These are phyloP conservation scores for Acomys russatus DNA, from an alignment of 2,797 vertebrate species.

Conservation along the genomic window DNA sequence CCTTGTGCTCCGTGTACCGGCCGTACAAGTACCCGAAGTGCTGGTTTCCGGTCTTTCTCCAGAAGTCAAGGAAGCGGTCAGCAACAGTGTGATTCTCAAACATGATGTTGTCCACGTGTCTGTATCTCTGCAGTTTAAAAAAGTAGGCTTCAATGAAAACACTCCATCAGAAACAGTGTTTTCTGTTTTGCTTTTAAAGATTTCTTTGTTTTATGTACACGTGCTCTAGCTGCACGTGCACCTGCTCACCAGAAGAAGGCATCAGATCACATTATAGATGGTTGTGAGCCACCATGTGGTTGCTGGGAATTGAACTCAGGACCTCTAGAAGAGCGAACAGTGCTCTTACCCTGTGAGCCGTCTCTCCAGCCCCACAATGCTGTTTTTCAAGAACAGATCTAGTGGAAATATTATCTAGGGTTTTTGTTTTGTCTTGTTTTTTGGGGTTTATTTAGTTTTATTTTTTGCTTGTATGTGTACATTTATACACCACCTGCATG, in stretches of 20 bases:
- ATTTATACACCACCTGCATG: not conserved
- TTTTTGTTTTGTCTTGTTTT: not conserved
- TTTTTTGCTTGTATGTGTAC: not conserved
- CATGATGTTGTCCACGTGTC: conserved; percentile 99
- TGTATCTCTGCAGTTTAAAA: conserved; percentile 94
- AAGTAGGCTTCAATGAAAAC: not conserved
- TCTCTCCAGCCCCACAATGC: too few relatives aligned
- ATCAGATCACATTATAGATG: too few relatives aligned
- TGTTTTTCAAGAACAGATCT: not conserved
- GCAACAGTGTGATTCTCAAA: conserved; percentile 99
- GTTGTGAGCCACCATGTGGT: too few relatives aligned
- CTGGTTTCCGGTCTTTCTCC: conserved; percentile 98
- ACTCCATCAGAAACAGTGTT: not conserved
- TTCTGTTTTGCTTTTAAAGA: too few relatives aligned
- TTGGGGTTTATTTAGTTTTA: not conserved
- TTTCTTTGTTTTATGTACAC: too few relatives aligned
- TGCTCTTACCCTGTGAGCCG: too few relatives aligned
- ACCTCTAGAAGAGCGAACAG: too few relatives aligned
- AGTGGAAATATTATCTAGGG: not conserved
- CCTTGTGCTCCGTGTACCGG: conserved; percentile 97
- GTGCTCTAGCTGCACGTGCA: too few relatives aligned
- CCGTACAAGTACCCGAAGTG: conserved; percentile 97
- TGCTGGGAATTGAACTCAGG: too few relatives aligned
- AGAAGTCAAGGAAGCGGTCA: conserved; percentile 99
- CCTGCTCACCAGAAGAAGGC: too few relatives aligned